Conservation (phyloP, 2,797 vertebrate species). For the Leucoraja ocellata region DNA sequence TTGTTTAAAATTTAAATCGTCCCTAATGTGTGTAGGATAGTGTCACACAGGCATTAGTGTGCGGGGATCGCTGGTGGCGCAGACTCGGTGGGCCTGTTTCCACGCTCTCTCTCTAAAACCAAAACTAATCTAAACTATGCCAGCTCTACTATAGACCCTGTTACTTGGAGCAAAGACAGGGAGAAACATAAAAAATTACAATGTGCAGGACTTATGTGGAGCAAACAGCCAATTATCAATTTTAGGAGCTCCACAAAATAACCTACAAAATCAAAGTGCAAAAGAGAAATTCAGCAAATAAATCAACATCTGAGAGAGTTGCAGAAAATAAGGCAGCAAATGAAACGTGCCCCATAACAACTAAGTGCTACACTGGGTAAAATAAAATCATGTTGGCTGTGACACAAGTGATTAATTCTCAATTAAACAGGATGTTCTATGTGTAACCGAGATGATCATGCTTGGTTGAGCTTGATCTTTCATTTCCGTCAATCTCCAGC, state of each 20-base stretch:
- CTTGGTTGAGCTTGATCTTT: neutral
- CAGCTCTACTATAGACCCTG: neutral
- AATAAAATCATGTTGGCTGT: conserved; percentile 17
- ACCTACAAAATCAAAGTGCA: no score
- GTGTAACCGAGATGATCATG: neutral
- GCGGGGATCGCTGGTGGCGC: no score
- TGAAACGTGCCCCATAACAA: neutral
- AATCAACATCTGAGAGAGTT: neutral
- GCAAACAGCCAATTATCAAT: no score
- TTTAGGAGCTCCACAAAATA: neutral
- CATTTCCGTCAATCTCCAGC: neutral
- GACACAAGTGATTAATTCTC: conserved; percentile 27
- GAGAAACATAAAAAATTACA: no score
- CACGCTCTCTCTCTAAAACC: no score
- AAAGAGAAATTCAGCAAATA: neutral
- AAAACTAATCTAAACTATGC: neutral
- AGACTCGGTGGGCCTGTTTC: no score
- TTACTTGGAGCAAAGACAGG: no score
- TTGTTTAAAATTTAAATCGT: no score
- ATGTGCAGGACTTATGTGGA: no score
- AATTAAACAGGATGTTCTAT: neutral
- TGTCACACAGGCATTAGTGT: no score
- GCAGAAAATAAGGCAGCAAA: conserved; percentile 14
- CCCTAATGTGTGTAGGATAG: no score
- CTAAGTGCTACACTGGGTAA: neutral